Evolutionary conservation across 23 tunicate genomes (phyloP).

Genomic region (Aplidium turbinatum): DNA sequence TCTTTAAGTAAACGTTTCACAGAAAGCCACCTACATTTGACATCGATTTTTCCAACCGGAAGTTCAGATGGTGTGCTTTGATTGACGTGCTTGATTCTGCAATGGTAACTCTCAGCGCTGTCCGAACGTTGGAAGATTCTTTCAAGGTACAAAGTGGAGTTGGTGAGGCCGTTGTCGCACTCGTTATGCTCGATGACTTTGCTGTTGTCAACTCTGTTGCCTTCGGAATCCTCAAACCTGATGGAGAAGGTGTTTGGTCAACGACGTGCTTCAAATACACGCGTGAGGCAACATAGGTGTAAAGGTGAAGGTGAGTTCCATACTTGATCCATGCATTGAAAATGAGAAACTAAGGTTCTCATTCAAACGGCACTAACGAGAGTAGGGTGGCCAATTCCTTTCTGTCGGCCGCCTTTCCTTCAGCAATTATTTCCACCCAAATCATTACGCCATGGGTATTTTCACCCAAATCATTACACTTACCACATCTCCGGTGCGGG

Average conservation of each 20-base stretch:
- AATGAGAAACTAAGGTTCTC: too few species aligned
- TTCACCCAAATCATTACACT: background rate
- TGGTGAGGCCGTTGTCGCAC: slow-evolving; percentile 19
- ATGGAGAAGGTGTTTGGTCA: too few species aligned
- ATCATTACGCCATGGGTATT: background rate
- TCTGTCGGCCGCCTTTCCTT: background rate
- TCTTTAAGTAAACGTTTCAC: background rate
- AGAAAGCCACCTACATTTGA: slow-evolving; percentile 6
- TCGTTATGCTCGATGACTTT: background rate
- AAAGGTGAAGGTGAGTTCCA: too few species aligned
- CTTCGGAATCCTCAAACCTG: slow-evolving; percentile 40
- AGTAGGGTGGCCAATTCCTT: too few species aligned
- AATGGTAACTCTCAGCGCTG: background rate
- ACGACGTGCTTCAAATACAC: too few species aligned
- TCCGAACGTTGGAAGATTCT: slow-evolving; percentile 4
- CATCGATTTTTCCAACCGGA: slow-evolving; percentile 1
- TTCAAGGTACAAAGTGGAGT: slow-evolving; percentile 2
- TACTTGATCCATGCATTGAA: too few species aligned
- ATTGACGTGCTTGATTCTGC: slow-evolving; percentile 18
- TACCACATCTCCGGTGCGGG: slow-evolving; percentile 57
- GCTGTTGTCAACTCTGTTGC: slow-evolving; percentile 1
- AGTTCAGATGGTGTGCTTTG: background rate
- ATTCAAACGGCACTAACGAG: too few species aligned
- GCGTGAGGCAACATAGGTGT: too few species aligned
- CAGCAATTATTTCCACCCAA: background rate